Conservation (phyloP, 2,797 vertebrate genomes). For the Gymnothorax javanicus region DNA sequence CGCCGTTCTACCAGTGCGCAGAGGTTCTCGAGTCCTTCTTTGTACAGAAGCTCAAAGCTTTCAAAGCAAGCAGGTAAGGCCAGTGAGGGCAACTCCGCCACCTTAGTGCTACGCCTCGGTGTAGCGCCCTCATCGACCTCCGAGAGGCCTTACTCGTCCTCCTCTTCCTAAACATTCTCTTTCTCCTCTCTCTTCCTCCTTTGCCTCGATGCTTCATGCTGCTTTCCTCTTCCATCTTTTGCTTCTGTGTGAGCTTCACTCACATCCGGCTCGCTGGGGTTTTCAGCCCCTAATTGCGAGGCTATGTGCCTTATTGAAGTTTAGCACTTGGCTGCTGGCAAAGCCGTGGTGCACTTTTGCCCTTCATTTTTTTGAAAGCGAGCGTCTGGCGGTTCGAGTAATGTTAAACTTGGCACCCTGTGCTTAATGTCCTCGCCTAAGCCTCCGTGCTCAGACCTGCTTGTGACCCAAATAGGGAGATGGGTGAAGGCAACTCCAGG, state of each 20-base stretch:
- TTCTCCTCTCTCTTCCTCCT: not conserved
- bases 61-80: constrained; percentile 96
- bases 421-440: not conserved
- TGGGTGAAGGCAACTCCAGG: not conserved
- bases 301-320: not conserved
- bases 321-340: not conserved
- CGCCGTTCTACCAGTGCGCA: constrained; percentile 94
- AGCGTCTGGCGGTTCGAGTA: not conserved
- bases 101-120: not conserved
- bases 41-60: constrained; percentile 97
- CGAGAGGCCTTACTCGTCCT: too few relatives aligned
- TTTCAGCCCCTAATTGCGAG: not conserved
- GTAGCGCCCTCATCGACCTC: too few relatives aligned
- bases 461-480: not conserved
- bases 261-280: not conserved
- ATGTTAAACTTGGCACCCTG: not conserved
- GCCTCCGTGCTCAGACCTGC: constrained; percentile 2
- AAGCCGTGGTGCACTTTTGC: not conserved
- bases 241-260: not conserved
- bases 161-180: too few relatives aligned
- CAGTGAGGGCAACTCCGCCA: not conserved
- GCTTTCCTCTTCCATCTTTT: not conserved
- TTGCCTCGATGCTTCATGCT: not conserved
- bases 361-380: not conserved
- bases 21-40: constrained; percentile 97